These are phyloP conservation scores for Carcharodon carcharias DNA, from an alignment of 2,797 vertebrate species.

Conservation along the genomic window DNA sequence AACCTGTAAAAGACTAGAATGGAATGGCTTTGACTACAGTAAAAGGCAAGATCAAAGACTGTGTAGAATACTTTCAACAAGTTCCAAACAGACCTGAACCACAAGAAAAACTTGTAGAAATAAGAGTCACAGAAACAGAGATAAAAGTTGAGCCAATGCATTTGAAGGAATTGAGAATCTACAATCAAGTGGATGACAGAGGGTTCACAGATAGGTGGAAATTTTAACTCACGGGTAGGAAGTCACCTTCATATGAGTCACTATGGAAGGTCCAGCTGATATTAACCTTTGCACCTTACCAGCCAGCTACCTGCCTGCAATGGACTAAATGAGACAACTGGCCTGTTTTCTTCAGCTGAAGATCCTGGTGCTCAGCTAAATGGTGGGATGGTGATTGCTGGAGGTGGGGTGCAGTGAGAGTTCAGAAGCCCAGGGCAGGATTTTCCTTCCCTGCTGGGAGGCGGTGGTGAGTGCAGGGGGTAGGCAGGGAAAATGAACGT, in stretches of 20 bases:
- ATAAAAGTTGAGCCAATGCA: neutral
- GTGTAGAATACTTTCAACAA: no score
- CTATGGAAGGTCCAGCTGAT: no score
- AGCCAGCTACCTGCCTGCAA: neutral
- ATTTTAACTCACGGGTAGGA: neutral
- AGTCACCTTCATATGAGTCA: no score
- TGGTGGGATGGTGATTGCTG: neutral
- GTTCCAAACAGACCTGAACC: no score
- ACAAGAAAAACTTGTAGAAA: no score
- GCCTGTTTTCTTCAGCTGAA: neutral
- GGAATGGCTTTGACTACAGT: neutral
- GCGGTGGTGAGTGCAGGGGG: no score
- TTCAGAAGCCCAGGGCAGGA: no score
- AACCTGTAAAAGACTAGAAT: neutral
- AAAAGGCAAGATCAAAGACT: no score
- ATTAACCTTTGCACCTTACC: neutral
- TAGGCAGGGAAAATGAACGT: no score
- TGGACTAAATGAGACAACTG: neutral
- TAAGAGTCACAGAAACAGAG: no score
- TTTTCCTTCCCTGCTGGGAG: no score
- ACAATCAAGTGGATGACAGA: neutral
- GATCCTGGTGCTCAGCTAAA: neutral
- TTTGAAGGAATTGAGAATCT: neutral
- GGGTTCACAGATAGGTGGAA: neutral
- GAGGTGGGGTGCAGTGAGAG: no score